Evolutionary conservation across 1,140 invertebrate genomes (phyloP).

Genomic region (Oreohelix idahoensis): DNA sequence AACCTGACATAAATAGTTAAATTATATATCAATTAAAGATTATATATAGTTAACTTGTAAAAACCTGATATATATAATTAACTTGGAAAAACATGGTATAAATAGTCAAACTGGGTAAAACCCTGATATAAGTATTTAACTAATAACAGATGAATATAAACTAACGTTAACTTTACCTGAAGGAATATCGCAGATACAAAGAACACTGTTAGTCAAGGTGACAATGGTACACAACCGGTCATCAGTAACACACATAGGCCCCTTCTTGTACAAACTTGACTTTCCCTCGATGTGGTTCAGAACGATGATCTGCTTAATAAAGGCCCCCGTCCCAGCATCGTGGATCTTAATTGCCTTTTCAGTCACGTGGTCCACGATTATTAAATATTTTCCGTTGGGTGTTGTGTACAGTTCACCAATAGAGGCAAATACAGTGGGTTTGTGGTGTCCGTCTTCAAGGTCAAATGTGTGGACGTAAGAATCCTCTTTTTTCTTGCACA

Average conservation of each 20-base stretch:
- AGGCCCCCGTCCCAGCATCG: conserved; percentile 60
- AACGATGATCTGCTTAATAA: conserved; percentile 68
- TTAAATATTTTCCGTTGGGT: conserved; percentile 61
- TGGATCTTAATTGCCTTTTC: conserved; percentile 70
- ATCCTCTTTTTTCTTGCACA: conserved; percentile 59
- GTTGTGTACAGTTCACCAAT: conserved; percentile 67
- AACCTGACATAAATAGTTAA: no score
- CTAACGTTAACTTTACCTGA: conserved; percentile 23
- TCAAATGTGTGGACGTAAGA: conserved; percentile 61
- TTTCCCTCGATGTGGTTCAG: conserved; percentile 64
- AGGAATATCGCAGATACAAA: conserved; percentile 64
- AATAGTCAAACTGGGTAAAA: no score
- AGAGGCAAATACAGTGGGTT: conserved; percentile 60
- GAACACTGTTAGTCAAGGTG: conserved; percentile 61
- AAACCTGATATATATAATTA: no score
- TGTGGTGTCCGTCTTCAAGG: conserved; percentile 59
- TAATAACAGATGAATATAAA: background rate
- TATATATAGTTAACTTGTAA: no score
- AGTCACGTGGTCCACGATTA: conserved; percentile 69
- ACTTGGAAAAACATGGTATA: no score
- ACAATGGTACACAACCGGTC: conserved; percentile 62
- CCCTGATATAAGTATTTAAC: no score
- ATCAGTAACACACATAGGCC: conserved; percentile 58
- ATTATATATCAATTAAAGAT: no score
- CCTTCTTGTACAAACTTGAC: conserved; percentile 64